These are phyloP conservation scores for Zapus hudsonius DNA, from an alignment of 2,113 vertebrate genomes.

Conservation along the genomic window DNA sequence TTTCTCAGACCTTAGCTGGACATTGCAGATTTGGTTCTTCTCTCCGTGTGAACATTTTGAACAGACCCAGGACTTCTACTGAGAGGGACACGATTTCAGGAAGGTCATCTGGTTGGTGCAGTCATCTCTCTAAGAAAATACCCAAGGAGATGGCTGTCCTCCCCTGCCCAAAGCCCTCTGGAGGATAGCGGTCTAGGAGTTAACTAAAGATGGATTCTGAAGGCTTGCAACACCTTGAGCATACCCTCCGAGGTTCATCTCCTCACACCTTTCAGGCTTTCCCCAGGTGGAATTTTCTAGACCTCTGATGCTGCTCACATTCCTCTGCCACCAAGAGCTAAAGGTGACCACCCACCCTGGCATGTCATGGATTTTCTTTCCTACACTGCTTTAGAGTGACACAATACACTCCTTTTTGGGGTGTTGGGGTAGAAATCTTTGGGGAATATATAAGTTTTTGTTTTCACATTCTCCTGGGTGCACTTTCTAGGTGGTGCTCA, in stretches of 20 bases:
- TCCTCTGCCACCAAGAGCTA: neutral
- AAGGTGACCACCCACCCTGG: neutral
- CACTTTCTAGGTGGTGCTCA: neutral
- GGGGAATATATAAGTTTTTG: neutral
- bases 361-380: neutral
- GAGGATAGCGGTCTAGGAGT: neutral
- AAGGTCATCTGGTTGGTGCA: accelerated
- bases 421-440: neutral
- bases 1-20: neutral
- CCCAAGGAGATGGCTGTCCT: neutral
- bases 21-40: neutral
- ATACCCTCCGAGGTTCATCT: accelerated
- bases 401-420: neutral
- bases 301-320: accelerated
- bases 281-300: neutral
- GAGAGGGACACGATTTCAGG: neutral
- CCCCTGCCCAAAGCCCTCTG: neutral
- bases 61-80: neutral
- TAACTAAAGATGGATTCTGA: neutral
- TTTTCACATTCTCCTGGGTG: neutral
- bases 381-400: neutral
- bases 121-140: neutral
- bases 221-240: neutral
- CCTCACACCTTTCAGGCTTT: no score
- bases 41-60: neutral